Conservation (phyloP, 2,888 invertebrate species). For the Cyclophora punctaria region DNA sequence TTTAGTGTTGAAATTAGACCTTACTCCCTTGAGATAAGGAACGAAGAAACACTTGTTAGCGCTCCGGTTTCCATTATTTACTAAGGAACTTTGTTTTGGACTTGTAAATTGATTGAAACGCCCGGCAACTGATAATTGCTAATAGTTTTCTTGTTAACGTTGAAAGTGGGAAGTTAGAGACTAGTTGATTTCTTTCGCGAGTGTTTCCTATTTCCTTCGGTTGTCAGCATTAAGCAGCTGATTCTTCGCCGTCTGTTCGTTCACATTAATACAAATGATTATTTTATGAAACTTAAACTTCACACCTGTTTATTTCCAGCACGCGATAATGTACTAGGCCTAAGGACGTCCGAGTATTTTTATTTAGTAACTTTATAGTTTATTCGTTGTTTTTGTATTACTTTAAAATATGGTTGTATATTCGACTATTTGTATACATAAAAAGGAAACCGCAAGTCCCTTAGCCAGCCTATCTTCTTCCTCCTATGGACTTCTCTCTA, state of each 20-base stretch:
- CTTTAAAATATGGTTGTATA: no score
- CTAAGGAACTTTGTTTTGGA: slow-evolving; percentile 48
- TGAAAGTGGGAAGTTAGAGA: slow-evolving; percentile 44
- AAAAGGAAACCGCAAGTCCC: no score
- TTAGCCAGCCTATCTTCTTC: no score
- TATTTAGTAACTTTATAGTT: no score
- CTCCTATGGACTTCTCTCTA: no score
- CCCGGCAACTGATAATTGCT: slow-evolving; percentile 62
- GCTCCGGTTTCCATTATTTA: slow-evolving; percentile 31
- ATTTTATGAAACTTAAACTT: background rate
- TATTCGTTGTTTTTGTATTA: no score
- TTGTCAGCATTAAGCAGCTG: slow-evolving; percentile 35
- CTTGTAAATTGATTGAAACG: slow-evolving; percentile 67
- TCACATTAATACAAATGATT: slow-evolving; percentile 15
- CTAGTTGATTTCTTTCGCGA: slow-evolving; percentile 48
- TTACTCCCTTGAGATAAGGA: slow-evolving; percentile 13
- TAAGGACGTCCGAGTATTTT: no score
- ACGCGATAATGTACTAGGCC: no score
- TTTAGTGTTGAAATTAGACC: slow-evolving; percentile 11
- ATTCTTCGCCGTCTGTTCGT: slow-evolving; percentile 25
- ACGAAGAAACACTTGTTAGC: slow-evolving; percentile 4
- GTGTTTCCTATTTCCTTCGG: slow-evolving; percentile 39
- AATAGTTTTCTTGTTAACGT: slow-evolving; percentile 67
- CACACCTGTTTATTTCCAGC: no score
- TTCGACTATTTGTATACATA: no score